These are phyloP conservation scores for Ictidomys tridecemlineatus DNA, from an alignment of 2,113 vertebrate species.

Conservation along the genomic window DNA sequence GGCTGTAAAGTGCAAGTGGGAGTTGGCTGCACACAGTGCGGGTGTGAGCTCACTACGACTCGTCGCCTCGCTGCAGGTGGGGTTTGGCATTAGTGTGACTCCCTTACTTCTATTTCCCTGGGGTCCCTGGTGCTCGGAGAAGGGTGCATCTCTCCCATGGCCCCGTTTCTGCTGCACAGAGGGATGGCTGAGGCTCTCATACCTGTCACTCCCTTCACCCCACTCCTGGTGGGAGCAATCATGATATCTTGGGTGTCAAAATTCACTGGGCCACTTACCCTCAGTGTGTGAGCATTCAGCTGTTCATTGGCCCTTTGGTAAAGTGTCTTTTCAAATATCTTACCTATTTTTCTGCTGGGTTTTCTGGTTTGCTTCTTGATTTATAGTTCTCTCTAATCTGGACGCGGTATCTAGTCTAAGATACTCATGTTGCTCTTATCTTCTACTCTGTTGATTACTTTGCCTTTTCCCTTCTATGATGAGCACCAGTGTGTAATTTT, in stretches of 20 bases:
- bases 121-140: not conserved
- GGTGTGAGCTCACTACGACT: constrained; percentile 73
- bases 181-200: not conserved
- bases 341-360: not conserved
- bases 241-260: not conserved
- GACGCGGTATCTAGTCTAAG: not conserved
- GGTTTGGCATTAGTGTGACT: not conserved
- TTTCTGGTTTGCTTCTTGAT: not conserved
- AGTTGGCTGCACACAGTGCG: constrained; percentile 68
- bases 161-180: not conserved
- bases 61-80: constrained; percentile 56
- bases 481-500: not conserved
- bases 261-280: not conserved
- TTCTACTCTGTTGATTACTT: not conserved
- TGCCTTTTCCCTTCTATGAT: not conserved
- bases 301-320: not conserved
- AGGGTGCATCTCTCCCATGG: no score
- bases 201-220: not conserved
- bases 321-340: not conserved
- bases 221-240: not conserved
- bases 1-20: constrained; percentile 70
- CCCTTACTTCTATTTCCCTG: not conserved
- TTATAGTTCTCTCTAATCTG: not conserved
- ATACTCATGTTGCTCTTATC: not conserved
- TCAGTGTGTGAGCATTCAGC: not conserved